Base-by-base conservation (phyloP, 2,888 invertebrate species). In the Caradrina clavipalpis region DNA sequence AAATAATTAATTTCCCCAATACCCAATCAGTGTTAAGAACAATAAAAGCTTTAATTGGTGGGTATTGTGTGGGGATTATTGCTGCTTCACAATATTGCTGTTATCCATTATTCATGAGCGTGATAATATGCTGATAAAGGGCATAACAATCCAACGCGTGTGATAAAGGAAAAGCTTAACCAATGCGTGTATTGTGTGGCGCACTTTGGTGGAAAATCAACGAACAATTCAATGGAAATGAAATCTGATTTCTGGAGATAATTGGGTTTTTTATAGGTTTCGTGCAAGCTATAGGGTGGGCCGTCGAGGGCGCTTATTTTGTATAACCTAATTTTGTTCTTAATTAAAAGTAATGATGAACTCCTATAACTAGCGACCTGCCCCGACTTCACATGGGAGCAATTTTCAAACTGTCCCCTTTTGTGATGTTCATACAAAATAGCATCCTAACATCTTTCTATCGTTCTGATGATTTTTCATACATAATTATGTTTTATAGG, bases 31-130 rank as follows among this genome's bases (percentile, higher is more conserved):
- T 62, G 59, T 22, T 47, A 64, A 69, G 55, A 63, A 58, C 54
- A 70, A 66, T 66, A 76, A 78, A 69, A 50, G 71, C 54, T 53
- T 53, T 61, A 61, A 80, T 76, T 57, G 64, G 42, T 76, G 54
- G 64, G 42, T 21, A 64, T 67, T 71, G 60, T 76, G 31, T 51
- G 47, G 26, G 62, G 51, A 76, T 63, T 67, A 64, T 63, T 66
- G 58, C 45, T 55, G 42, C 54, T 53, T 17, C 22, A 51, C 58
- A 69, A 62, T 62, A 13, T 57, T 69, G 56, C 76, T 47, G 47
- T 10, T 64, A 71, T 80, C 13, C 72, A 78, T 78, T 68, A 78
- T 80, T 67, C 64, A 78, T 80, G 81, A 80, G 58, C 54, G 19
- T n/a, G 39, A 78, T 75, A 65, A 59, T 75, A 65, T 45, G n/a